Evolutionary conservation across 2,113 vertebrate genomes (phyloP), one percentile per base, ranked within the genome.

Genomic region (Aegotheles bennettii): DNA sequence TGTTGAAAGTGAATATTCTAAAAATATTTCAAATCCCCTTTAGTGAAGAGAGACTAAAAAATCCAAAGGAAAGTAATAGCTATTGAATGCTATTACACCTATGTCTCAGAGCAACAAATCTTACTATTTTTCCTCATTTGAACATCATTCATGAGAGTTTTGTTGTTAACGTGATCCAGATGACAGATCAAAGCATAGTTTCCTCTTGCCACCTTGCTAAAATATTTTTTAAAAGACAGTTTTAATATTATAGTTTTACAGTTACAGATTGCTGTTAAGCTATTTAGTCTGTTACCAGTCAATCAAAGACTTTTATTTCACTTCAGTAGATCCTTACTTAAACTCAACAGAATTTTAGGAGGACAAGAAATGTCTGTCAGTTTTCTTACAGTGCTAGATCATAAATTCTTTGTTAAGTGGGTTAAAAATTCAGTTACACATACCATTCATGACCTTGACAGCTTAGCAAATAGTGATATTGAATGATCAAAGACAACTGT

Each of bases 141-240:
- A 98, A 96, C 96, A 86, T 95, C 90, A 94, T 97, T 97, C 92
- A 82, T 94, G 93, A 97, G 95, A 90, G 81, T 97, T 98, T 96
- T 26, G 24, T 97, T 96, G 95, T 97, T 98, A 98, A 98, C 90
- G 92, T 97, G 90, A 97, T 97, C 97, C 97, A 98, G 97, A 97
- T 98, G 98, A 97, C 97, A 97, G 97, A 97, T 97, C 96, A 98
- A 98, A 98, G 96, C 91, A 91, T 83, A 88, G 87, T 97, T 98
- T 45, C 61, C 95, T 96, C 96, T 97, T 97, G 96, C 96, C 94
- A 98, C 97, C 97, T 98, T 97, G 93, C 96, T 98, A 96, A 98
- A 98, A 97, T 98, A 97, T 97, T 98, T 97, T 98, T 97, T 96
- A 92, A 94, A 97, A 97, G 95, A 92, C 96, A 96, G 88, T 95